These are phyloP conservation scores for Caloenas nicobarica DNA, from an alignment of 2,113 vertebrate species.

Conservation along the genomic window DNA sequence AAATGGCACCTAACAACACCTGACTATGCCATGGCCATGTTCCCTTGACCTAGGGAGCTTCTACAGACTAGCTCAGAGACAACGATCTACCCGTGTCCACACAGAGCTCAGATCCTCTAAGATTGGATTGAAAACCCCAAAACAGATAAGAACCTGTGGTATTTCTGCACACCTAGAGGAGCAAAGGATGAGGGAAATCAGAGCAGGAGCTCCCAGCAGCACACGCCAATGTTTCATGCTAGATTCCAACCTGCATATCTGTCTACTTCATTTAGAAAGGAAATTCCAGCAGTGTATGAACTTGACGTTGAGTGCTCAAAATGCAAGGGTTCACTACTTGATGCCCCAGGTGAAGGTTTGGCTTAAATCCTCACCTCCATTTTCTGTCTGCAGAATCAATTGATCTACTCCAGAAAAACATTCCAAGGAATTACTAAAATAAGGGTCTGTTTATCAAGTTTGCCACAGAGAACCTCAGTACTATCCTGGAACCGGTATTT, in stretches of 20 bases:
- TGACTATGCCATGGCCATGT: rapidly evolving
- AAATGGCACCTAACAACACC: background rate
- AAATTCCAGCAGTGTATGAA: rapidly evolving
- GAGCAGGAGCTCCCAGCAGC: background rate
- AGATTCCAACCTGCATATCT: background rate
- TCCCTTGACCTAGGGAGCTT: rapidly evolving
- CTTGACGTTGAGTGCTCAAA: background rate
- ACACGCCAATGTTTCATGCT: background rate
- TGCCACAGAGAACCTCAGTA: background rate
- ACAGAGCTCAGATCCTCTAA: background rate
- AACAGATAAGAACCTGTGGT: background rate
- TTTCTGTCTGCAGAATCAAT: background rate
- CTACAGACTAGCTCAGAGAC: background rate
- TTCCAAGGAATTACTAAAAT: background rate
- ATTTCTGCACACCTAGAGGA: background rate
- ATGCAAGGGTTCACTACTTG: background rate
- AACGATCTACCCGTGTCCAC: background rate
- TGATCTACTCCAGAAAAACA: background rate
- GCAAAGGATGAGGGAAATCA: background rate
- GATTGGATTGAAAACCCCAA: background rate
- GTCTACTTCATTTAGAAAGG: background rate
- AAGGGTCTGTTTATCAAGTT: background rate
- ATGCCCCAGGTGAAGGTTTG: background rate
- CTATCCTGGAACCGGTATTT: background rate
- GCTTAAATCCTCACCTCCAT: background rate